These are phyloP conservation scores for Sialis lutaria DNA, from an alignment of 2,888 invertebrate species.

Conservation along the genomic window DNA sequence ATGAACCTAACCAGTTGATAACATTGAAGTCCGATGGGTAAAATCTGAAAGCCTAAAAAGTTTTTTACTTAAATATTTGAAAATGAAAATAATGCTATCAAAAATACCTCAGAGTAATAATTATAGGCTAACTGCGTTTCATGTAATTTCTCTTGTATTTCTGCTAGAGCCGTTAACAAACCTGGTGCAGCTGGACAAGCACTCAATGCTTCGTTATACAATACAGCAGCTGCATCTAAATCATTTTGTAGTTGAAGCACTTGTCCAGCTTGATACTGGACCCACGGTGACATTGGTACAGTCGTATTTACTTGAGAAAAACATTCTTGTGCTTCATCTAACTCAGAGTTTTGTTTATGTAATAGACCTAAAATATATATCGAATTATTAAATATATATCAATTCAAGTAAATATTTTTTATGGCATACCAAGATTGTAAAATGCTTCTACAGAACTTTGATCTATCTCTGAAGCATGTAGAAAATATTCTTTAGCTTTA, in stretches of 20 bases:
- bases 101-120: slow-evolving; percentile 55
- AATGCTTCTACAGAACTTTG: slow-evolving; percentile 70
- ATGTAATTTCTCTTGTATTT: slow-evolving; percentile 75
- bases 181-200: slow-evolving; percentile 79
- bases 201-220: slow-evolving; percentile 59
- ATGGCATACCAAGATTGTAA: slow-evolving; percentile 51
- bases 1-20: slow-evolving; percentile 77
- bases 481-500: slow-evolving; percentile 51
- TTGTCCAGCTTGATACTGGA: slow-evolving; percentile 58
- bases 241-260: slow-evolving; percentile 52
- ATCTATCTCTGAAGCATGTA: slow-evolving; percentile 61
- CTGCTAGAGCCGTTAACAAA: slow-evolving; percentile 75
- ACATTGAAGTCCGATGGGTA: slow-evolving; percentile 57
- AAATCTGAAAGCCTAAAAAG: slow-evolving; percentile 44
- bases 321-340: slow-evolving; percentile 58
- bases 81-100: slow-evolving; percentile 16
- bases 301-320: slow-evolving; percentile 52
- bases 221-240: slow-evolving; percentile 42
- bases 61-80: neutral
- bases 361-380: slow-evolving; percentile 35
- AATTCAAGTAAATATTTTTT: neutral
- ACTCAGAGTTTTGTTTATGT: slow-evolving; percentile 47
- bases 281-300: slow-evolving; percentile 36
- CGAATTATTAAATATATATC: neutral
- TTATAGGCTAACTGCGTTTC: slow-evolving; percentile 84